These are phyloP conservation scores for Cichladusa arquata DNA, from an alignment of 2,113 vertebrate genomes.

Conservation along the genomic window DNA sequence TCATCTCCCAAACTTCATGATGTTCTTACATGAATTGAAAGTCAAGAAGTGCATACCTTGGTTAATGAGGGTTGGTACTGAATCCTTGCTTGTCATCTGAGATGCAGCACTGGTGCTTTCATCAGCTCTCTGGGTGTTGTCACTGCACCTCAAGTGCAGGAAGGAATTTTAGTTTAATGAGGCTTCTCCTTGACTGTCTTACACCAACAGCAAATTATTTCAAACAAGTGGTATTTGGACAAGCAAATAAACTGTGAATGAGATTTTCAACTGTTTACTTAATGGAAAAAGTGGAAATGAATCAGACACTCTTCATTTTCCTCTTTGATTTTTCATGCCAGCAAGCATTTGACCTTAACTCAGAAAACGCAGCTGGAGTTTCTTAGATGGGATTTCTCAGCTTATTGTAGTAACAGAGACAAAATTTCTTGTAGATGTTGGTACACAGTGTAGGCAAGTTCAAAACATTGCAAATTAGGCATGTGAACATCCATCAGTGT, in stretches of 20 bases:
- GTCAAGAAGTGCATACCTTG: not conserved
- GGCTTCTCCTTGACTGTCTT: constrained; percentile 3
- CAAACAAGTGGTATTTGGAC: not conserved
- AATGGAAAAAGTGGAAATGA: not conserved
- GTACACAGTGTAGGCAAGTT: not conserved
- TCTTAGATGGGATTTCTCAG: not conserved
- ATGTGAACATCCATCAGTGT: not conserved
- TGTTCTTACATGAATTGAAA: not conserved
- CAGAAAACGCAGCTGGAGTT: not conserved
- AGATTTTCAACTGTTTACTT: constrained; percentile 27
- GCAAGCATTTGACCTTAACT: not conserved
- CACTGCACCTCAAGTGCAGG: not conserved
- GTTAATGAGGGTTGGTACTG: not conserved
- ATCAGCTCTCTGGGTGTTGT: not conserved
- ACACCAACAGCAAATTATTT: not conserved
- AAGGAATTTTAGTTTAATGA: constrained; percentile 25
- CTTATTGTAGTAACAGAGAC: not conserved
- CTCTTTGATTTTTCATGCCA: constrained; percentile 13
- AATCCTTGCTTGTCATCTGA: not conserved
- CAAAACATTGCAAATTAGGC: not conserved
- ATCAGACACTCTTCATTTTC: constrained; percentile 5
- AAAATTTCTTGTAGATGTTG: not conserved
- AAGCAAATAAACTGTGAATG: constrained; percentile 19
- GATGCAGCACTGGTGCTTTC: not conserved
- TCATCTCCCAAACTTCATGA: not conserved